Percentiles rank a stretch among this genome's conserved stretches.
Evolutionary conservation across 1,140 invertebrate species (phyloP).

Genomic region (Tetramorium simillimum): DNA sequence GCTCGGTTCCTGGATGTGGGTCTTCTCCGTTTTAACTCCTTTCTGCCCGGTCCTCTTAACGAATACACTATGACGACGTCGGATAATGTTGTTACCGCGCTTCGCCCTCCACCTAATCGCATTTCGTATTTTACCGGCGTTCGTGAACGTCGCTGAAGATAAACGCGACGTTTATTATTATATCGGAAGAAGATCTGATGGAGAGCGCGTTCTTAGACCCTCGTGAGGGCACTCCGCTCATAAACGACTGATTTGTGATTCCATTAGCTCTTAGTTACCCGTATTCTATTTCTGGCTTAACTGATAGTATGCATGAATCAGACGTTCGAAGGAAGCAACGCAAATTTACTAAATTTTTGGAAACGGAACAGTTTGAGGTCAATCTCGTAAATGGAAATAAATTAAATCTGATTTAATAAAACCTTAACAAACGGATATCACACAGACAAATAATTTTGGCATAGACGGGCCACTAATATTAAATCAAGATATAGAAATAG

Average conservation of each 20-base stretch:
- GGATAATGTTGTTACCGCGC: conserved; percentile 36
- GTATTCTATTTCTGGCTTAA: not conserved
- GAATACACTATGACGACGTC: not conserved
- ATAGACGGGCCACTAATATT: not conserved
- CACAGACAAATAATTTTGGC: not conserved
- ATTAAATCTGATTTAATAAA: not conserved
- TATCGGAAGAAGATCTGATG: not conserved
- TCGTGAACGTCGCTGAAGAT: conserved; percentile 7
- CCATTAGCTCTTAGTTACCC: conserved; percentile 16
- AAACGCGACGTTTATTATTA: conserved; percentile 34
- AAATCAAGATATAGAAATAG: not conserved
- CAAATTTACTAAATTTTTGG: not conserved
- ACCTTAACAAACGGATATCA: not conserved
- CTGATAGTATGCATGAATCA: not conserved
- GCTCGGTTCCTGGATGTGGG: not conserved
- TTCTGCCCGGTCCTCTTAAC: conserved; percentile 20
- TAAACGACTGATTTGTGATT: conserved; percentile 24
- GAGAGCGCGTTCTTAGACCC: not conserved
- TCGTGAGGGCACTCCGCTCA: not conserved
- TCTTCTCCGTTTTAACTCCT: conserved; percentile 26
- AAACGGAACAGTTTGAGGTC: not conserved
- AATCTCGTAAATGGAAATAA: not conserved
- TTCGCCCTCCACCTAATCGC: not conserved
- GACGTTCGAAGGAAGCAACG: not conserved
- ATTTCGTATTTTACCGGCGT: conserved; percentile 29